Percentiles rank a stretch among this genome's conserved stretches.
These are phyloP conservation scores for Pardalotus punctatus DNA, from an alignment of 2,113 vertebrate genomes.

Conservation along the genomic window DNA sequence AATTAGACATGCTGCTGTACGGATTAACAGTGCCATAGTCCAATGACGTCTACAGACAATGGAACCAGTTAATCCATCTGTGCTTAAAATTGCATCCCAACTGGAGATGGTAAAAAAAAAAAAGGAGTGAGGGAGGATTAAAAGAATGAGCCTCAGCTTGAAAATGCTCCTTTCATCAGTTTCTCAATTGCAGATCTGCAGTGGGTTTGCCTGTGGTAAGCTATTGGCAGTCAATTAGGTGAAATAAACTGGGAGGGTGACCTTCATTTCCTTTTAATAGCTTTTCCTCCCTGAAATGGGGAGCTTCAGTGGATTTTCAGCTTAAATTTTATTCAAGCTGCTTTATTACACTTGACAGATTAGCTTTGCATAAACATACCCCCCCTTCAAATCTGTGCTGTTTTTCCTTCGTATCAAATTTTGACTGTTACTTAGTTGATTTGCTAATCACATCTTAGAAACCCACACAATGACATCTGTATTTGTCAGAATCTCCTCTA, in stretches of 20 bases:
- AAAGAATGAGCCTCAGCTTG: slow-evolving; percentile 83
- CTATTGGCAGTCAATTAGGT: slow-evolving; percentile 95
- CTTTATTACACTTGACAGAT: slow-evolving; percentile 87
- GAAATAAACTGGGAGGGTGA: slow-evolving; percentile 97
- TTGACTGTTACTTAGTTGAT: slow-evolving; percentile 74
- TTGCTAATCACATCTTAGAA: slow-evolving; percentile 73
- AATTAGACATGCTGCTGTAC: slow-evolving; percentile 87
- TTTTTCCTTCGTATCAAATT: slow-evolving; percentile 64
- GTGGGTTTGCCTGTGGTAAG: slow-evolving; percentile 79
- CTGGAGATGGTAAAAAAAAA: slow-evolving; percentile 77
- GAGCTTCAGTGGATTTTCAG: slow-evolving; percentile 88
- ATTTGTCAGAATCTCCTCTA: slow-evolving; percentile 69
- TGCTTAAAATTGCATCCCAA: slow-evolving; percentile 86
- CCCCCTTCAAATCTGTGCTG: slow-evolving; percentile 48
- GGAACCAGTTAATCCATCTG: slow-evolving; percentile 88
- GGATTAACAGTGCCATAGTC: slow-evolving; percentile 83
- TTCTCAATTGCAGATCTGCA: slow-evolving; percentile 82
- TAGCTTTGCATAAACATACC: slow-evolving; percentile 83
- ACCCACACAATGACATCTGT: slow-evolving; percentile 72
- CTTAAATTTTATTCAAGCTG: slow-evolving; percentile 86
- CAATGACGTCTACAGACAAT: slow-evolving; percentile 79
- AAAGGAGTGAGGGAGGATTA: slow-evolving; percentile 79
- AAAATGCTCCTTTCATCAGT: slow-evolving; percentile 84
- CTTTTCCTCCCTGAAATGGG: slow-evolving; percentile 84
- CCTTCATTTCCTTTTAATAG: slow-evolving; percentile 94